Percentiles rank a stretch among this genome's conserved stretches.
Evolutionary conservation across 37 sponge, comb jelly and placozoan species (phyloP).

Genomic region (Dysidea cf. avara): DNA sequence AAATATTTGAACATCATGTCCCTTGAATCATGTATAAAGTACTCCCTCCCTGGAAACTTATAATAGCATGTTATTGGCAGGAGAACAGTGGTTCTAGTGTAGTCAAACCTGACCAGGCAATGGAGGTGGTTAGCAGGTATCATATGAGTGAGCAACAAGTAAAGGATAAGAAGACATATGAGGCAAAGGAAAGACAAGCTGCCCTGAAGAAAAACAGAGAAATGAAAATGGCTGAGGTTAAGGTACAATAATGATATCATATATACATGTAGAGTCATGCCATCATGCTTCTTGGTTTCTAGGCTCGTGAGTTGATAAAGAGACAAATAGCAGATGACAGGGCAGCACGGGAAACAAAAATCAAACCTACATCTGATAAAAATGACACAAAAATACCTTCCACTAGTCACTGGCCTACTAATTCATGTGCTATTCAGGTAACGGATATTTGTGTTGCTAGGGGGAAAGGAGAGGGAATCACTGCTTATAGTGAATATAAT

Average conservation of each 20-base stretch:
- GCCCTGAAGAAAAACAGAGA: constrained; percentile 37
- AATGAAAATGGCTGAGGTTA: constrained; percentile 32
- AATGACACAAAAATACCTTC: background rate
- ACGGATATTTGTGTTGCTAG: background rate
- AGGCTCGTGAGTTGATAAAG: constrained; percentile 35
- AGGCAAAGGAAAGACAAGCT: constrained; percentile 50
- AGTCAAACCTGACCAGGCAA: too few species aligned
- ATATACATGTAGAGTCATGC: background rate
- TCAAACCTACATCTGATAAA: background rate
- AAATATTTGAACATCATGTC: too few species aligned
- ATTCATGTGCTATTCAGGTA: background rate
- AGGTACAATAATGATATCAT: background rate
- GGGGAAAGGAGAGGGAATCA: background rate
- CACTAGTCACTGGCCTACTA: background rate
- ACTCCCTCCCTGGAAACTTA: too few species aligned
- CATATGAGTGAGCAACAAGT: constrained; percentile 19
- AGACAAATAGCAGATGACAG: constrained; percentile 49
- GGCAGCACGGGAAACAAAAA: background rate
- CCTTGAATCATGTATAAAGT: too few species aligned
- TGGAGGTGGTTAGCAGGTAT: constrained; percentile 26
- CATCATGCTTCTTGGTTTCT: background rate
- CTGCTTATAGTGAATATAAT: background rate
- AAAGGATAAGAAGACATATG: constrained; percentile 40
- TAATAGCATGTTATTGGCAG: too few species aligned
- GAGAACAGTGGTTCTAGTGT: too few species aligned